A percentile compares a stretch with the other conserved stretches of the same genome.
Conservation (phyloP, 2,888 invertebrate genomes). For the Neoscelio sp. region DNA sequence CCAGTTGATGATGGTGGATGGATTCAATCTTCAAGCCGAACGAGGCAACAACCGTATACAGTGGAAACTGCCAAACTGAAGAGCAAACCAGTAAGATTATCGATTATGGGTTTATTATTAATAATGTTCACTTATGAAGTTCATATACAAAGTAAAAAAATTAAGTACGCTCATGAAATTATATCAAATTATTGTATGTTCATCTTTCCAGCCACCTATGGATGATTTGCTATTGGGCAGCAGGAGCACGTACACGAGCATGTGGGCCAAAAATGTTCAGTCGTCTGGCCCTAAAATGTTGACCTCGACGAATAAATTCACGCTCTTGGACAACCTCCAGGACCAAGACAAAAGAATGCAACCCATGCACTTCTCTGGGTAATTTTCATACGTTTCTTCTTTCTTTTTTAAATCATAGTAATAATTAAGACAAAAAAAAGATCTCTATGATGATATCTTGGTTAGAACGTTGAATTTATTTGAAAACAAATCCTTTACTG, state of each 20-base stretch:
- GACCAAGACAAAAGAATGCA: slow-evolving; percentile 78
- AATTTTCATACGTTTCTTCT: slow-evolving; percentile 64
- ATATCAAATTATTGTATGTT: neutral
- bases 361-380: slow-evolving; percentile 78
- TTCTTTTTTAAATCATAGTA: neutral
- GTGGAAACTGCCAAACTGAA: slow-evolving; percentile 84
- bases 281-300: slow-evolving; percentile 68
- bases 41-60: slow-evolving; percentile 74
- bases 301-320: slow-evolving; percentile 83
- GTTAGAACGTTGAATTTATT: too few species aligned
- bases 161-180: too few species aligned
- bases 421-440: neutral
- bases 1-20: slow-evolving; percentile 77
- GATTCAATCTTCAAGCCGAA: slow-evolving; percentile 68
- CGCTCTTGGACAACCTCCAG: slow-evolving; percentile 82
- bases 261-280: slow-evolving; percentile 38
- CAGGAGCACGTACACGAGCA: slow-evolving; percentile 77
- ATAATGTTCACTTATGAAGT: too few species aligned
- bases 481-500: slow-evolving; percentile 22
- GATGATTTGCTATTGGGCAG: slow-evolving; percentile 83
- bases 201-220: slow-evolving; percentile 80
- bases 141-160: too few species aligned
- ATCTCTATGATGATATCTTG: slow-evolving; percentile 24
- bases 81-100: slow-evolving; percentile 82
- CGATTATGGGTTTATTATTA: too few species aligned